Evolutionary conservation across 2,113 vertebrate species (phyloP), one percentile per base, ranked within the genome.

Genomic region (Atrichornis clamosus): DNA sequence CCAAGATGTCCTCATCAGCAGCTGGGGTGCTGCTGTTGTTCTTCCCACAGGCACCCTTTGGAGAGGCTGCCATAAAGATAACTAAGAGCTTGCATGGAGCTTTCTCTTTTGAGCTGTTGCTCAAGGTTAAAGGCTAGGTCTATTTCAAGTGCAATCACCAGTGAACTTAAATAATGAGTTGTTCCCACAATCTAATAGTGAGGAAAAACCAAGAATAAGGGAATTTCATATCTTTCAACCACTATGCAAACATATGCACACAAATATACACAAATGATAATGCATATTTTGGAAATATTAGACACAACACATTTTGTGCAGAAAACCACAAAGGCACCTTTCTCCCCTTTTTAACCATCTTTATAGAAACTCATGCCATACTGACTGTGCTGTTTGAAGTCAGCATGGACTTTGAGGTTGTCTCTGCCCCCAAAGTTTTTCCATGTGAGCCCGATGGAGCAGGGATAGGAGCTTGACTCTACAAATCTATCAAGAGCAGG

Each of bases 391-490:
- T 33, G 20, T 30, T 32, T 62, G 24, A 77, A 77, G 39, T 64
- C 37, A 26, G 22, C 20, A 37, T 9, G 0, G 2, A 60, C 39
- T 77, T 27, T 32, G 49, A 91, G 27, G 19, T 21, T 13, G 13
- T 46, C 44, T 3, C 7, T 5, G 2, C 2, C 2, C 7, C 3
- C 0, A 1, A n/a, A 65, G 11, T 73, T 72, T 52, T 37, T 35
- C 37, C 17, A 28, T 5, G 12, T 15, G 21, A 80, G 10, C 46
- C n/a, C 1, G 1, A 15, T 0, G 1, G 28, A 60, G 23, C 9
- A 68, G 30, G 5, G 20, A 7, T 13, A 70, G 2, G 3, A 60
- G 27, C 32, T 64, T 74, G 19, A 21, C 9, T 39, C 17, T 79
- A 82, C 35, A 62, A 69, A 75, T 63, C 24, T 20, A 17, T 59